These are phyloP conservation scores for Spilosoma lubricipeda DNA, from an alignment of 2,888 invertebrate genomes.

Conservation along the genomic window DNA sequence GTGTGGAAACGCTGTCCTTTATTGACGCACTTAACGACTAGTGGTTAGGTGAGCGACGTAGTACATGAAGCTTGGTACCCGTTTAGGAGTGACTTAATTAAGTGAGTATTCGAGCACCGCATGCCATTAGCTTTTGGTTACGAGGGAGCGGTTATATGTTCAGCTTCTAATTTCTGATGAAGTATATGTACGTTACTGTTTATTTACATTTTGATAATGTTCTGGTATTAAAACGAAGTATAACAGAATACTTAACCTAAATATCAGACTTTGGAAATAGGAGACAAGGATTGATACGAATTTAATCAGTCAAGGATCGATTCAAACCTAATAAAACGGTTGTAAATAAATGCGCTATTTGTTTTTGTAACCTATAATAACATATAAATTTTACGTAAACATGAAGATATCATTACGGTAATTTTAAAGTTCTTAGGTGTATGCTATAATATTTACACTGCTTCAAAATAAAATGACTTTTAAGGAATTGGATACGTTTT, in stretches of 20 bases:
- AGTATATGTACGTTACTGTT: background rate
- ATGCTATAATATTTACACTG: background rate
- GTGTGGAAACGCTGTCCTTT: slow-evolving; percentile 37
- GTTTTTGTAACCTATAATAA: background rate
- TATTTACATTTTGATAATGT: background rate
- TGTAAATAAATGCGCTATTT: background rate
- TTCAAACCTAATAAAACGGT: background rate
- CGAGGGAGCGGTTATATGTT: background rate
- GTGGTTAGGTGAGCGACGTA: slow-evolving; percentile 39
- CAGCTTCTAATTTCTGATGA: background rate
- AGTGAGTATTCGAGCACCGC: slow-evolving; percentile 48
- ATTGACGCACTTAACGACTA: slow-evolving; percentile 52
- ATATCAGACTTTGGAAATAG: background rate
- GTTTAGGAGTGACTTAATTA: slow-evolving; percentile 58
- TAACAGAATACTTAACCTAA: background rate
- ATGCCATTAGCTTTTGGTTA: slow-evolving; percentile 52
- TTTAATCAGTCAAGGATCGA: too few relatives aligned
- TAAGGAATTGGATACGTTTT: too few relatives aligned
- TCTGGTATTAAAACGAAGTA: background rate
- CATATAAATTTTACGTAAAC: background rate
- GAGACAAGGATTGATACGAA: background rate
- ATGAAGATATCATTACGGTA: background rate
- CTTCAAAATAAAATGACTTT: background rate
- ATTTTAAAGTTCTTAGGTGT: background rate
- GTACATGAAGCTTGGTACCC: slow-evolving; percentile 45